A percentile compares a stretch with the other conserved stretches of the same genome.
Evolutionary conservation across 2,113 vertebrate species (phyloP).

Genomic region (Paraplagusia blochii): DNA sequence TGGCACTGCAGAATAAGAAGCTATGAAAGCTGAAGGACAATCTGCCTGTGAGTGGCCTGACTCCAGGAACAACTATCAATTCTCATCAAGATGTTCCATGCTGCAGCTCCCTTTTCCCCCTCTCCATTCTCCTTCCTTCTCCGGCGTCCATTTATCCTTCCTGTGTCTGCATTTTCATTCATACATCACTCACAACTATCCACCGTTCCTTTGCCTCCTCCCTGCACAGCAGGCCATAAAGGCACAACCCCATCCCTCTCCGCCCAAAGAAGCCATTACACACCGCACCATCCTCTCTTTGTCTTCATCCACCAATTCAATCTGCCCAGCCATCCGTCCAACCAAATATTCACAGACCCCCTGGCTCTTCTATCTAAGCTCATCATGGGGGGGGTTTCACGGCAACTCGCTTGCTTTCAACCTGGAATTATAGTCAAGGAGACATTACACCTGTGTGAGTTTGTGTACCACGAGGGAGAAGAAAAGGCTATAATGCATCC

Average conservation of each 20-base stretch:
- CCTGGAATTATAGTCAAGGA: conserved; percentile 26
- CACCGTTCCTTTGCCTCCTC: conserved; percentile 23
- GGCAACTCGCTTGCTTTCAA: conserved; percentile 12
- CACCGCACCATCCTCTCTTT: conserved; percentile 35
- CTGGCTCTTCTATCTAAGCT: conserved; percentile 26
- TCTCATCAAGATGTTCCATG: conserved; percentile 30
- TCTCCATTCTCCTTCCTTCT: conserved; percentile 18
- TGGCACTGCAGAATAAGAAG: conserved; percentile 1
- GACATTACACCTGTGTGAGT: conserved; percentile 11
- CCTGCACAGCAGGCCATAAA: conserved; percentile 36
- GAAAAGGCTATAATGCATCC: conserved; percentile 23
- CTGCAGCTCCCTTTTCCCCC: conserved; percentile 4
- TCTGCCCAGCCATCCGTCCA: conserved; percentile 38
- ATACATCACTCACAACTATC: conserved; percentile 56
- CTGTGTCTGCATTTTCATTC: conserved; percentile 30
- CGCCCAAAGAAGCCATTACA: conserved; percentile 54
- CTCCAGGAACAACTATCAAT: conserved; percentile 30
- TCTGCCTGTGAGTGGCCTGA: conserved; percentile 9
- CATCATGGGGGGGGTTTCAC: conserved; percentile 20
- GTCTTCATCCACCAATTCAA: conserved; percentile 49
- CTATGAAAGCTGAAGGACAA: not conserved
- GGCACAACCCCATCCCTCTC: conserved; percentile 34
- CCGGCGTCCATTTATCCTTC: conserved; percentile 7
- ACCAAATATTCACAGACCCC: conserved; percentile 47
- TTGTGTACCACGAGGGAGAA: conserved; percentile 11